Base-by-base conservation (phyloP, 92 coral and sea anemone genomes). In the Muricea muricata region DNA sequence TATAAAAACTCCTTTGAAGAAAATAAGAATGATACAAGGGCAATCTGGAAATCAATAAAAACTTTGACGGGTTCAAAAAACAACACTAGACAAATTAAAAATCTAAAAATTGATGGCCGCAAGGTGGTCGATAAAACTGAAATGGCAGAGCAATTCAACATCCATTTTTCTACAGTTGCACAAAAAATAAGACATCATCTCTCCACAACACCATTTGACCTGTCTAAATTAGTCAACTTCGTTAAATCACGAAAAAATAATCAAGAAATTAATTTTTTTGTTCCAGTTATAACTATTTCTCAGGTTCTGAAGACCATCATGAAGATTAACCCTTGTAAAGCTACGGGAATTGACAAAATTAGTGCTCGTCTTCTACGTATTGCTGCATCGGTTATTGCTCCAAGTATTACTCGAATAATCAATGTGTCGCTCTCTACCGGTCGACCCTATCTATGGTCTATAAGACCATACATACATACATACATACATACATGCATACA, bases 31-130 rank as follows among this genome's bases (percentile, higher is more conserved):
- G 68, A 86, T 68, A 46, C 78, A 41, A 86, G 74, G 66, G 73
- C 85, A 7, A 85, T 42, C 21, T 85, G 85, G 85, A 78, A 85
- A 21, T 39, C 85, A 45, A 77, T 85, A n/a, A 86, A 86, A 77
- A 65, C 80, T 29, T 66, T 85, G 84, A 85, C 75, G 20, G 79
- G 86, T 15, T 33, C 80, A 33, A 65, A 52, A 46, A 85, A 85
- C 83, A 78, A 37, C 47, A 76, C 50, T 58, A 61, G 67, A 73
- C 76, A 50, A 65, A 67, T 65, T 29, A 85, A 58, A 54, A 35
- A 54, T 42, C 84, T 85, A 13, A 60, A 63, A 45, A 52, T 76
- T 52, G 89, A 74, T 41, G 85, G 83, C 32, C 20, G 56, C 25
- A 60, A 46, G 15, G 60, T 37, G 48, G 78, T 63, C 29, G 79